A percentile compares a stretch with the other conserved stretches of the same genome.
Conservation (phyloP, 2,797 vertebrate genomes). For the Acanthurus tractus region DNA sequence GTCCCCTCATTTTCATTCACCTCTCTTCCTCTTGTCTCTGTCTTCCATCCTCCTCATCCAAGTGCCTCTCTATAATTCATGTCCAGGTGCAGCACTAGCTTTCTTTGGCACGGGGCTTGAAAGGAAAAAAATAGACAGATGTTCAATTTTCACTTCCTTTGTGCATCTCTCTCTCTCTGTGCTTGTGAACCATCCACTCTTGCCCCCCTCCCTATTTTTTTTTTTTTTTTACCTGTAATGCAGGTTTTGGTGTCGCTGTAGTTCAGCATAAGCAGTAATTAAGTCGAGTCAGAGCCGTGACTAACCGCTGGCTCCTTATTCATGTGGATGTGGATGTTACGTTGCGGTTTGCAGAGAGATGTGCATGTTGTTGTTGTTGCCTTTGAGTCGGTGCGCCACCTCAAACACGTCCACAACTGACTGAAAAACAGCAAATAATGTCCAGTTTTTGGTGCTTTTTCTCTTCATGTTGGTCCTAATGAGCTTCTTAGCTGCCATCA, state of each 20-base stretch:
- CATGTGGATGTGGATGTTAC: conserved; percentile 32
- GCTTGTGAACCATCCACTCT: conserved; percentile 31
- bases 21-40: conserved; percentile 59
- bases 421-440: conserved; percentile 1
- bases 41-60: conserved; percentile 67
- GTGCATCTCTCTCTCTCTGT: conserved; percentile 56
- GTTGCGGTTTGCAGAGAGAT: conserved; percentile 23
- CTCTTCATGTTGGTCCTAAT: conserved; percentile 10
- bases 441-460: background rate
- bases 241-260: conserved; percentile 39
- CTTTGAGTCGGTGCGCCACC: conserved; percentile 8
- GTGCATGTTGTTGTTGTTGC: conserved; percentile 12
- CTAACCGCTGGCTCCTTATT: conserved; percentile 48
- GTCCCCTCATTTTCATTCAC: conserved; percentile 74
- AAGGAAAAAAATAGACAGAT: conserved; percentile 71
- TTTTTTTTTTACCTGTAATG: conserved; percentile 50
- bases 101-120: conserved; percentile 76
- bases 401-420: conserved; percentile 10
- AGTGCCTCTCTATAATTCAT: conserved; percentile 82
- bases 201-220: conserved; percentile 22
- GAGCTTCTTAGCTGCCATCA: conserved; percentile 12
- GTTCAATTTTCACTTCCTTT: conserved; percentile 78
- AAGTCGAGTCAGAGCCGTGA: conserved; percentile 49
- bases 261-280: conserved; percentile 59
- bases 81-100: conserved; percentile 79